phyloP scores from a whole-genome alignment of 1,140 invertebrate species.

The Solenopsis invicta region DNA sequence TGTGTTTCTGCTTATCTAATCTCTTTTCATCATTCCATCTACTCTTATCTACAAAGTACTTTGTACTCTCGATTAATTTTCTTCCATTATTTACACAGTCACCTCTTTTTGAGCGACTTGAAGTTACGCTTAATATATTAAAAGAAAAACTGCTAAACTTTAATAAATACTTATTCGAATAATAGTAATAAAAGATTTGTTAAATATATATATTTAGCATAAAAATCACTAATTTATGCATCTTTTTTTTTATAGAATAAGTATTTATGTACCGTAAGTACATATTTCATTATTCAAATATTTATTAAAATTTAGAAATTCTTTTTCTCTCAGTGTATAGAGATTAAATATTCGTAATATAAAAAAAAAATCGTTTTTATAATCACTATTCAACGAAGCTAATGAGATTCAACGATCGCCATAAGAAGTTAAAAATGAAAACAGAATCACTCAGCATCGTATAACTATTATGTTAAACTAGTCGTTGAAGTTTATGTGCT shows the following conservation, averaged over 20 bases:
- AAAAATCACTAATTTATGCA: too few relatives aligned
- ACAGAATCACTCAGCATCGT: not conserved
- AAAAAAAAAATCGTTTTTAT: not conserved
- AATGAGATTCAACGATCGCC: not conserved
- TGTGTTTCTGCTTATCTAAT: not conserved
- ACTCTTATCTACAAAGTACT: conserved; percentile 42
- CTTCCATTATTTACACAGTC: not conserved
- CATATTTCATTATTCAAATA: too few relatives aligned
- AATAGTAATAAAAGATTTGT: too few relatives aligned
- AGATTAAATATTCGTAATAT: not conserved
- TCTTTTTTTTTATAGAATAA: too few relatives aligned
- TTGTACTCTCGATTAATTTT: conserved; percentile 39
- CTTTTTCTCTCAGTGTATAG: too few relatives aligned
- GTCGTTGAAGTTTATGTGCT: not conserved
- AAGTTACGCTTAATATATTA: conserved; percentile 8
- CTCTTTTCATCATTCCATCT: conserved; percentile 26
- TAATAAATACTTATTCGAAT: too few relatives aligned
- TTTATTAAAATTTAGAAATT: too few relatives aligned
- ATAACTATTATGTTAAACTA: conserved; percentile 4
- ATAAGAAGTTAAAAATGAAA: not conserved
- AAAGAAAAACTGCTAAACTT: too few relatives aligned
- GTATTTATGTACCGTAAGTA: too few relatives aligned
- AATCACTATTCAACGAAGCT: not conserved
- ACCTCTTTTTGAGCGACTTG: not conserved
- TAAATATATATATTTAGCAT: too few relatives aligned